These are phyloP conservation scores for Cenopis cana DNA, from an alignment of 2,888 invertebrate genomes.

Conservation along the genomic window DNA sequence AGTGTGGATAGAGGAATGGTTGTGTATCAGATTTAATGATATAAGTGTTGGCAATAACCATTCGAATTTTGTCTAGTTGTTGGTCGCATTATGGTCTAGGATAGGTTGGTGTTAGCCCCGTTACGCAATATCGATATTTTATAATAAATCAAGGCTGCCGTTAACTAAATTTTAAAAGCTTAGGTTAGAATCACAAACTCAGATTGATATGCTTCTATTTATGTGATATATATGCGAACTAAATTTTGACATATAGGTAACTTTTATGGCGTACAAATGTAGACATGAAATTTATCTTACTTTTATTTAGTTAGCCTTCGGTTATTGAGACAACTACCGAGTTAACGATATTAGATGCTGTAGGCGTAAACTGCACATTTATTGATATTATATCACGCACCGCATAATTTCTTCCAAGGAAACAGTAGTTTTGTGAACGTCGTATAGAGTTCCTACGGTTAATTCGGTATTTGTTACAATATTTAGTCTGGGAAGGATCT, in stretches of 20 bases:
- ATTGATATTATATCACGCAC: slow-evolving; percentile 34
- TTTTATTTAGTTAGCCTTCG: slow-evolving; percentile 13
- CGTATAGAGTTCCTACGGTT: slow-evolving; percentile 38
- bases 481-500: slow-evolving; percentile 20
- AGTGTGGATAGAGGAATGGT: slow-evolving; percentile 31
- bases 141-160: slow-evolving; percentile 68
- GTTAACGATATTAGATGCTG: slow-evolving; percentile 14
- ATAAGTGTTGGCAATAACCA: slow-evolving; percentile 27
- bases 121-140: slow-evolving; percentile 55
- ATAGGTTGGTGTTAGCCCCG: slow-evolving; percentile 58
- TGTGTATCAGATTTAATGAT: slow-evolving; percentile 22
- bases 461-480: slow-evolving; percentile 25
- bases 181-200: slow-evolving; percentile 53
- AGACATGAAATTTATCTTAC: slow-evolving; percentile 28
- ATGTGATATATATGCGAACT: slow-evolving; percentile 37
- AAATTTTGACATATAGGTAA: slow-evolving; percentile 37
- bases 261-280: slow-evolving; percentile 39
- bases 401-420: slow-evolving; percentile 23
- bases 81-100: slow-evolving; percentile 47
- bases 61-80: neutral
- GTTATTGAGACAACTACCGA: slow-evolving; percentile 32
- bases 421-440: slow-evolving; percentile 24
- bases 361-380: slow-evolving; percentile 37
- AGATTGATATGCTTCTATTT: slow-evolving; percentile 43
- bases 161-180: slow-evolving; percentile 58